These are phyloP conservation scores for Musca vetustissima DNA, from an alignment of 1,140 invertebrate species.

Conservation along the genomic window DNA sequence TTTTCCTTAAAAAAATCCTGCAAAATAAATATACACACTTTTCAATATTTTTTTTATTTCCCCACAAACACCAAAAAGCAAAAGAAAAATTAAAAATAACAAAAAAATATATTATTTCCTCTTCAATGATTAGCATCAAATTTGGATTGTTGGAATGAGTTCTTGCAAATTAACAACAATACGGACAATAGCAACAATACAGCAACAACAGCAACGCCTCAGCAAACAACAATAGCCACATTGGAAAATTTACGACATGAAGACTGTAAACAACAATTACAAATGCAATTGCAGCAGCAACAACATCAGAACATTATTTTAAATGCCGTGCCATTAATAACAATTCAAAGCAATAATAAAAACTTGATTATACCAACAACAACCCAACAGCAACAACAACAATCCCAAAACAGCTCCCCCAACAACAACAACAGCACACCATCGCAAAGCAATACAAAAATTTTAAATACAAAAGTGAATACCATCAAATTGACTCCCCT, in stretches of 20 bases:
- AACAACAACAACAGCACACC: too few relatives aligned
- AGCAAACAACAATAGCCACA: slow-evolving; percentile 28
- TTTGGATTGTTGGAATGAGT: slow-evolving; percentile 50
- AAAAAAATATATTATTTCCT: background rate
- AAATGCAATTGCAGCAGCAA: slow-evolving; percentile 34
- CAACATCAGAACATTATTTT: slow-evolving; percentile 45
- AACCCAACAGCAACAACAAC: slow-evolving; percentile 32
- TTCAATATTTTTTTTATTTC: too few relatives aligned
- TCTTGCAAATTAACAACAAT: slow-evolving; percentile 51
- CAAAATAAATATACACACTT: too few relatives aligned
- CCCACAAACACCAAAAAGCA: too few relatives aligned
- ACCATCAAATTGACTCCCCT: slow-evolving; percentile 6
- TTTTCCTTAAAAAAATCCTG: too few relatives aligned
- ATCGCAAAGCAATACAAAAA: slow-evolving; percentile 18
- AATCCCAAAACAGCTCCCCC: slow-evolving; percentile 27
- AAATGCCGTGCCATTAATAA: slow-evolving; percentile 53
- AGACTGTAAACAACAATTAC: slow-evolving; percentile 33
- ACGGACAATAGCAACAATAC: slow-evolving; percentile 32
- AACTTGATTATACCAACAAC: slow-evolving; percentile 34
- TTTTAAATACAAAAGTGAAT: slow-evolving; percentile 17
- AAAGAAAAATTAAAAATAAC: too few relatives aligned
- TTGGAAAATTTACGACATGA: slow-evolving; percentile 19
- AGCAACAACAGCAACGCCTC: slow-evolving; percentile 32
- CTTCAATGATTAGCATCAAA: slow-evolving; percentile 38
- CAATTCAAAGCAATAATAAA: slow-evolving; percentile 49